Base-by-base conservation (phyloP, 2,113 vertebrate genomes). In the Triplophysa dalaica region DNA sequence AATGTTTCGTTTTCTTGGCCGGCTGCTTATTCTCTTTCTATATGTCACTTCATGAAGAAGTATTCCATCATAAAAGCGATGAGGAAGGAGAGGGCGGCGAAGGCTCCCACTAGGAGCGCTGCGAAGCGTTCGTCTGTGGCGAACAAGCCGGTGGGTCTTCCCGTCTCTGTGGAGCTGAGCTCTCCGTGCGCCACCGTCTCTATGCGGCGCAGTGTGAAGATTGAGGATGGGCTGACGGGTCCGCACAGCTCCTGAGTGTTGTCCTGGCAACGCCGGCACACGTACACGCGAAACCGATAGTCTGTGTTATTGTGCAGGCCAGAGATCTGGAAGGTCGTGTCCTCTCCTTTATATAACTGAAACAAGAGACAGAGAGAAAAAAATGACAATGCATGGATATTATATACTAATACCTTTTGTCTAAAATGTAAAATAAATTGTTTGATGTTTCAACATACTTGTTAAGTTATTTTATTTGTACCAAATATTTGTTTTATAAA, bases 1-100 rank as follows among this genome's bases (percentile, higher is more conserved):
- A 61, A 26, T 63, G 72, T 78, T 65, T 65, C 56, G 10, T 63
- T 14, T 68, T 73, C 65, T 68, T 75, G 48, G 33, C 64, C 54
- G 77, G 65, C 73, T 76, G 54, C 65, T 41, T 22, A 13, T 50
- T 48, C 43, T 48, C 17, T 50, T 19, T 62, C 50, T 5, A n/a
- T n/a, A n/a, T 88, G 87, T 94, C 95, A 99, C 94, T 98, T 98
- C 96, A 99, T 98, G 83, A 98, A 96, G 94, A 98, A 98, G 94
- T 98, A 97, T 81, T 98, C 96, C 85, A 99, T 90, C 92, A 99
- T 92, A 92, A 95, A 99, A 92, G 97, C 97, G 76, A 99, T 98
- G 83, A 99, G 86, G 88, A 99, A 93, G 60, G 97, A 98, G 82
- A 98, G 86, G 86, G 92, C 95, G 2, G 95, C 96, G 74, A 98